Evolutionary conservation across 2,888 invertebrate species (phyloP), one percentile per base, ranked within the genome.

Genomic region (Cerastoderma edule): DNA sequence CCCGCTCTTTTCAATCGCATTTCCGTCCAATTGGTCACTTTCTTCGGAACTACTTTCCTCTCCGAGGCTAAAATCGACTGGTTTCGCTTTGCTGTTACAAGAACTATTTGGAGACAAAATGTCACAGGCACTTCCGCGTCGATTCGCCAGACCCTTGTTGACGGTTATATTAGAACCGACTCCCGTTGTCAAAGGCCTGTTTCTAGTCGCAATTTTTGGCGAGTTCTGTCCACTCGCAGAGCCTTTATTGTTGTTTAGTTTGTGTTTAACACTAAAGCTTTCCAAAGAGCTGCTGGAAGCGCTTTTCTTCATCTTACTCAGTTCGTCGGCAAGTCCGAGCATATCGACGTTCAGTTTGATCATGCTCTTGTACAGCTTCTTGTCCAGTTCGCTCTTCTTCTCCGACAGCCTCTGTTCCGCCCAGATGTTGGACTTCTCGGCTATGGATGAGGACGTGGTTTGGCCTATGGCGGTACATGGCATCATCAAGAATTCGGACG

Each of bases 361-460:
- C 8, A 82, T 67, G 39, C 30, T 74, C 27, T 72, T 78, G 67
- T 78, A 69, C 22, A 82, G 76, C 57, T 78, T 71, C 56, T 74
- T 53, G 35, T 82, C 82, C 16, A 82, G 66, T 6, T 63, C 53
- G 4, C 44, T 44, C 32, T 68, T 82, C 50, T 44, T 73, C 50
- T 76, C 72, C 27, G 48, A 24, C 2, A 82, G 67, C 57, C 72
- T 73, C 33, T 78, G 69, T 46, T 78, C 82, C 1, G 71, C 66
- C 82, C 82, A 82, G 2, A 71, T 54, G 44, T 76, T 75, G 5
- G 72, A 72, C 28, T 67, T 65, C 65, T 82, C 82, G 3, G 76
- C 75, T 6, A 76, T 68, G 4, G 68, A 69, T 2, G 78, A 67
- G 6, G 82, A 78, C 5, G 76, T 82, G 2, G 78, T 78, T 16